phyloP scores from a whole-genome alignment of 2,113 vertebrate genomes.

The Australoheros scitulus region DNA sequence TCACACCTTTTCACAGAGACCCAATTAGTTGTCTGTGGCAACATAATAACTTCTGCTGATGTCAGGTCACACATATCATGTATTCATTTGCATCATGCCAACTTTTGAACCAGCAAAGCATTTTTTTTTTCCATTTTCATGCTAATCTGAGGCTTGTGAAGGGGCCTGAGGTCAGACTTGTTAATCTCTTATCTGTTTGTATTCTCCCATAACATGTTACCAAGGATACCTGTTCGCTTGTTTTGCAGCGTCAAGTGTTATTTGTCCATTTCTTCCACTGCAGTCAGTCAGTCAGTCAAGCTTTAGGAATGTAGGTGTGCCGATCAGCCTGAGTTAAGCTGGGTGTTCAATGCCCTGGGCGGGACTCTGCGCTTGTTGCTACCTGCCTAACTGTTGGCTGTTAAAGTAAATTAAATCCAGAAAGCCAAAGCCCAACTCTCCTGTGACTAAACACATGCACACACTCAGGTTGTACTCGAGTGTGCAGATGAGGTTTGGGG shows the following conservation, averaged over 20 bases:
- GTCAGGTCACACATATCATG: constrained; percentile 1
- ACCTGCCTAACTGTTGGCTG: constrained; percentile 74
- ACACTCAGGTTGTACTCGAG: neutral
- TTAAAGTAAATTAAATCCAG: constrained; percentile 53
- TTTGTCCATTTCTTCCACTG: constrained; percentile 49
- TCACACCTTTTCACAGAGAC: constrained; percentile 2
- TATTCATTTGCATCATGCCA: constrained; percentile 19
- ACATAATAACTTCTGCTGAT: constrained; percentile 1
- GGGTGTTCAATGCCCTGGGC: constrained; percentile 68
- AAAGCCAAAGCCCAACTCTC: constrained; percentile 26
- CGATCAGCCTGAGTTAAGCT: constrained; percentile 45
- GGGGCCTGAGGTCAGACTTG: constrained; percentile 15
- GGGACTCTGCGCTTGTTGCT: constrained; percentile 67
- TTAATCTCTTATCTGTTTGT: constrained; percentile 53
- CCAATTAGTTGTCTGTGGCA: constrained; percentile 29
- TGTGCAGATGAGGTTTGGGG: constrained; percentile 9
- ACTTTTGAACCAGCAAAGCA: constrained; percentile 18
- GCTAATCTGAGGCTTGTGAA: neutral
- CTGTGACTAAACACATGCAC: constrained; percentile 20
- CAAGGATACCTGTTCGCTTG: constrained; percentile 50
- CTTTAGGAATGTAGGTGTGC: constrained; percentile 80
- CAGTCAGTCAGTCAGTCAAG: constrained; percentile 61
- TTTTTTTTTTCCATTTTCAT: constrained; percentile 6
- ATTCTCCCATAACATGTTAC: constrained; percentile 49
- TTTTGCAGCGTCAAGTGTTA: constrained; percentile 27